Conservation (phyloP, 2,888 invertebrate species). For the Matsumyia berberina region DNA sequence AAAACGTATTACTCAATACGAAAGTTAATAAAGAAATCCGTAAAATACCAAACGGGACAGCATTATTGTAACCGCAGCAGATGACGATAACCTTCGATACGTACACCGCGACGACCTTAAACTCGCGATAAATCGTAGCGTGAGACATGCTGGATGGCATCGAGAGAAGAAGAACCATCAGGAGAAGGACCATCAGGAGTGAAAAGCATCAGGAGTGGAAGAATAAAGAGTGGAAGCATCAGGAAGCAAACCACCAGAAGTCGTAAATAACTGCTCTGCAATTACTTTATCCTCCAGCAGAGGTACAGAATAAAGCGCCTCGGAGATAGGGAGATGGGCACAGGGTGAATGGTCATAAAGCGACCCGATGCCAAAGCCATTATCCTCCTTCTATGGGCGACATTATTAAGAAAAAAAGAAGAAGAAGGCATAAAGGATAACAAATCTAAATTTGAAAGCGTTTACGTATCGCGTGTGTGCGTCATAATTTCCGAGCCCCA, state of each 20-base stretch:
- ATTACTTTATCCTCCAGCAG: constrained; percentile 54
- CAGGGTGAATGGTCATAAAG: constrained; percentile 48
- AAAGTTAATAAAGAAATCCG: constrained; percentile 61
- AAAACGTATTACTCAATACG: constrained; percentile 39
- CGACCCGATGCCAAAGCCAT: constrained; percentile 63
- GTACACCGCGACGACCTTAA: constrained; percentile 16
- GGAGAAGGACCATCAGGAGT: constrained; percentile 8
- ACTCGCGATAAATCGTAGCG: constrained; percentile 52
- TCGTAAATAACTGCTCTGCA: constrained; percentile 67
- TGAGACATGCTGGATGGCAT: constrained; percentile 5
- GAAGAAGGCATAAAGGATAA: constrained; percentile 33
- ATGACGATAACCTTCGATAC: constrained; percentile 40
- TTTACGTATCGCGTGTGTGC: constrained; percentile 51
- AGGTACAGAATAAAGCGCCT: constrained; percentile 8
- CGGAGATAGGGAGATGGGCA: constrained; percentile 4
- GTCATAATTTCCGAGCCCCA: constrained; percentile 56
- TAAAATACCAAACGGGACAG: constrained; percentile 45
- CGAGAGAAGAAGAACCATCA: constrained; percentile 36
- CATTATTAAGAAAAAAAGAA: constrained; percentile 50
- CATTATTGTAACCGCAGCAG: constrained; percentile 39
- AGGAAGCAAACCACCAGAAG: constrained; percentile 30
- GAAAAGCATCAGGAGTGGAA: constrained; percentile 35
- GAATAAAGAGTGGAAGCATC: constrained; percentile 5
- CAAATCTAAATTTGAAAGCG: constrained; percentile 72
- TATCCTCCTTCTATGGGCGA: constrained; percentile 50